Base-by-base conservation (phyloP, 2,797 vertebrate genomes). In the Bovichtus variegatus region DNA sequence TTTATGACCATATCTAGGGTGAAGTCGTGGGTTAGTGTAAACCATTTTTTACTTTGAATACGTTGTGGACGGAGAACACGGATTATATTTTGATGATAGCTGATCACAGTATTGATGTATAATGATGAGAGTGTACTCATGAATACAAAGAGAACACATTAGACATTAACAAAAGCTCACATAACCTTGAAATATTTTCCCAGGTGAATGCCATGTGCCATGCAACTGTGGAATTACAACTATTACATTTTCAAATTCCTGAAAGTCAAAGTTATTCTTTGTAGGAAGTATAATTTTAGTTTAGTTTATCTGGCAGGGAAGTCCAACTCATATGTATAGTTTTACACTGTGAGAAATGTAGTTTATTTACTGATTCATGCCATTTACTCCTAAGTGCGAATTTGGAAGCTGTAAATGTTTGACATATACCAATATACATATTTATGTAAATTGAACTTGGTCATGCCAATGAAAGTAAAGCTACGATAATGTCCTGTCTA, bases 401-500 rank as follows among this genome's bases (percentile, higher is more conserved):
- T 88, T 83, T 89, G 78, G 83, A 87, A 77, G 63, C 69, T 75
- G 67, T 80, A 78, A 85, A 80, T 86, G 80, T 87, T 81, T 88
- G 78, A 90, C 80, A 86, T 83, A 40, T 55, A 82, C 59, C 50
- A 77, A 87, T 83, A 85, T 71, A 88, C 78, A 88, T 81, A 80
- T 87, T 84, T 81, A 76, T 84, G 74, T 90, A 92, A 89, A 84
- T 62, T 61, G 50, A 83, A 75, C 64, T 58, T 53, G 46, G 54
- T 81, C 80, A 63, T 82, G 82, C 86, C 86, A 87, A 58, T 59
- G 78, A 76, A 92, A 92, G 85, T 86, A 87, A 76, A 88, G 54
- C 75, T 86, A 64, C 77, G 89, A 89, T 83, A 86, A 92, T 91
- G 89, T 91, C 76, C 81, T 81, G 89, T 94, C 93, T 91, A 92